Evolutionary conservation across 2,888 invertebrate species (phyloP), one percentile per base, ranked within the genome.

Genomic region (Mythimna albipuncta): DNA sequence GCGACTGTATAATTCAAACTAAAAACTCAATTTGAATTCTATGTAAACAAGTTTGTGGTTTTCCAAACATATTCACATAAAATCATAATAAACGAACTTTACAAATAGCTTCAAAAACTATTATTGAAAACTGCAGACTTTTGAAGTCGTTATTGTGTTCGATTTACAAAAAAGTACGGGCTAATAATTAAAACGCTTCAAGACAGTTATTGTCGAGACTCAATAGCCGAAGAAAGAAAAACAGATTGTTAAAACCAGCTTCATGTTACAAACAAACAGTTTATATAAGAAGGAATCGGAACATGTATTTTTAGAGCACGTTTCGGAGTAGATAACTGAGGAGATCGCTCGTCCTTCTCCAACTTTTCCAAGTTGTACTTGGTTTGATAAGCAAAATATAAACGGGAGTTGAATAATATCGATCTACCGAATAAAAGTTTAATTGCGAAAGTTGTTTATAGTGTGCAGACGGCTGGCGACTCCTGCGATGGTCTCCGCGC

Each of bases 401-500:
- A 88, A 87, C 84, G 72, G 83, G 84, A 88, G 84, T 90, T 87
- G 85, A 88, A 91, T 89, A 91, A 92, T 93, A 92, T 92, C 91
- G 93, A 93, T 92, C 88, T 91, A 81, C 85, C 89, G 89, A 92
- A 94, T 94, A 94, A 94, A 94, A 95, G 93, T 95, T 95, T 95
- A 95, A 95, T 94, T 95, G 94, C 92, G 79, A 94, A 95, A 95
- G 93, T 95, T 94, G 91, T 93, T 93, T 94, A 92, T 91, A 93
- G 91, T 92, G 89, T 89, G 90, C 92, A 93, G 93, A 93, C 92
- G 91, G 88, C 88, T 87, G 89, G 86, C 90, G 89, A 88, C 90
- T 84, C 83, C 86, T 83, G 86, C 87, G 86, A 85, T 84, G 85
- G 83, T 88, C 82, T 80, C 78, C 73, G 75, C 76, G 67, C 69